These are phyloP conservation scores for Netelia inedita DNA, from an alignment of 2,888 invertebrate species.

Conservation along the genomic window DNA sequence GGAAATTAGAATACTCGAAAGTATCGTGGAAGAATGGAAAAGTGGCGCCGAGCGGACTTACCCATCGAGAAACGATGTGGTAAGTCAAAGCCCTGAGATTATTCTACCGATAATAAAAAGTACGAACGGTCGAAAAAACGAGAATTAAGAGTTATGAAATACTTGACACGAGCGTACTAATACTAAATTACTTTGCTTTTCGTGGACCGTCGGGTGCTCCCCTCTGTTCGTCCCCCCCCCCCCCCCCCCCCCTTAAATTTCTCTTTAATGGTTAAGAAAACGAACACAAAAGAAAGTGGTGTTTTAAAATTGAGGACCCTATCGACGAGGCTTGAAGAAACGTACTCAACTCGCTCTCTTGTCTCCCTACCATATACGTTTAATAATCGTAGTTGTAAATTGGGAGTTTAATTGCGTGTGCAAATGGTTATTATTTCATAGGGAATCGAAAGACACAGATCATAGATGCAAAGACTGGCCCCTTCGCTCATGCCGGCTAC, in stretches of 20 bases:
- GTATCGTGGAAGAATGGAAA: slow-evolving; percentile 16
- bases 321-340: slow-evolving; percentile 30
- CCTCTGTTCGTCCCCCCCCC: no score
- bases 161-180: slow-evolving; percentile 67
- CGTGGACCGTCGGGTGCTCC: slow-evolving; percentile 25
- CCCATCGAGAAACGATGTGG: slow-evolving; percentile 5
- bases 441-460: slow-evolving; percentile 84
- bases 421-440: slow-evolving; percentile 65
- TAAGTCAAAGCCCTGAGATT: slow-evolving; percentile 35
- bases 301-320: slow-evolving; percentile 32
- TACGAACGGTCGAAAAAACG: slow-evolving; percentile 29
- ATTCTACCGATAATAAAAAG: slow-evolving; percentile 34
- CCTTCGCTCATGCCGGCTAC: slow-evolving; percentile 85
- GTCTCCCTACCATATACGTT: slow-evolving; percentile 46
- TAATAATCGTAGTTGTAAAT: slow-evolving; percentile 61
- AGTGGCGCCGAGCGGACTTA: background rate
- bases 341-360: slow-evolving; percentile 33
- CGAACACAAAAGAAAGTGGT: no score
- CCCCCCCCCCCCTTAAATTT: no score
- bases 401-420: slow-evolving; percentile 65
- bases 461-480: slow-evolving; percentile 84
- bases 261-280: no score
- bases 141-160: slow-evolving; percentile 55
- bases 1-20: slow-evolving; percentile 38
- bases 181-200: slow-evolving; percentile 69